Base-by-base conservation (phyloP, 1,140 invertebrate species). In the Fopius arisanus region DNA sequence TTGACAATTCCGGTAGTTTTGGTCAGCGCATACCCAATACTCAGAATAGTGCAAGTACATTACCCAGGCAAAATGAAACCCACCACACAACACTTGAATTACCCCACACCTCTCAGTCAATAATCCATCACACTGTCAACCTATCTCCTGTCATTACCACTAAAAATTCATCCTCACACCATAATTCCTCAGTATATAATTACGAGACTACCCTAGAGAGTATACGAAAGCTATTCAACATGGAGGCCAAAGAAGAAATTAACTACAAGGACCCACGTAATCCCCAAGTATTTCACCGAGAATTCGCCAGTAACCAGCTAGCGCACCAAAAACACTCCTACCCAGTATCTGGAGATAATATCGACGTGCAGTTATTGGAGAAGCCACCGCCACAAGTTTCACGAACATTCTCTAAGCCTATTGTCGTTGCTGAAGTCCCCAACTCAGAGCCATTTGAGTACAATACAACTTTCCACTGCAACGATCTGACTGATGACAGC, bases 351-450 rank as follows among this genome's bases (percentile, higher is more conserved):
- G 69, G n/a, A 54, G 23, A 54, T 63, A 59, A 51, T 16, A 31
- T 21, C 29, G 14, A 4, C 26, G 16, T 19, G 19, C 5, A 33
- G 37, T 21, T 54, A 48, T 21, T 31, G 10, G 43, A 67, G 41
- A 51, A 67, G 16, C 14, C 40, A 28, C 66, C 54, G 5, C 67
- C 75, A 10, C 21, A 77, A 37, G 72, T 73, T 7, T 23, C 59
- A 3, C 65, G 59, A 0, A 78, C 68, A 54, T 86, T 87, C 26
- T 77, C 77, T 0, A 84, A 81, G 6, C 87, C 87, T 23, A 88
- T 88, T 28, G 78, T 88, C 0, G 86, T 88, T 0, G 78, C 83
- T 1, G 86, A 88, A 33, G 3, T 33, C 14, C 2, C 63, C 3
- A 74, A 72, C 26, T 51, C 51, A 12, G 67, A 80, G 29, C 70